Base-by-base conservation (phyloP, 2,888 invertebrate species). In the Tenthredo mesomela region DNA sequence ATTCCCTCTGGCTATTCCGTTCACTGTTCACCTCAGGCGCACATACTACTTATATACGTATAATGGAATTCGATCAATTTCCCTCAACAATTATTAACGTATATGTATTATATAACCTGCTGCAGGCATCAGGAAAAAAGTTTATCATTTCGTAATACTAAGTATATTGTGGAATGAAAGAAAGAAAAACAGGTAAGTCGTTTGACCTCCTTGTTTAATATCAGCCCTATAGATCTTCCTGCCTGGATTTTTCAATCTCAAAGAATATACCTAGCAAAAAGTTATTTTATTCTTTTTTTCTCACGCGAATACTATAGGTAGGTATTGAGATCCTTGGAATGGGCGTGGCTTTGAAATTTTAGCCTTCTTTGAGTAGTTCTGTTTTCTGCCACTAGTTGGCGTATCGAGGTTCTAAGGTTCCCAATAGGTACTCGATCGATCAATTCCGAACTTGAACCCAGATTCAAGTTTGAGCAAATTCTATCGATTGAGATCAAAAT, bases 61-160 rank as follows among this genome's bases (percentile, higher is more conserved):
- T 61, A 61, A 61, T 61, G 67, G 67, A 67, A 67, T 33, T 18
- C 67, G 67, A 67, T 67, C 18, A 67, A 67, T 67, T 67, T 67
- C 18, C 33, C 33, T 67, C 18, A 18, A 33, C 33, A 25, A 61
- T 67, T 33, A 67, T 67, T 67, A 33, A 29, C 29, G 29, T 29
- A 29, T 18, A 18, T 33, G 1, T 5, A 12, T 67, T 33, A 6
- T 5, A 12, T 67, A 67, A 15, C 12, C 5, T 7, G 12, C 5
- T 7, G 12, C 12, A 18, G 12, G 10, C 6, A 33, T 33, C 33
- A 6, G 67, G 29, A 29, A 29, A 65, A 65, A 65, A 65, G 21
- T 12, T 21, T 12, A 12, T 65, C 65, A 29, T 65, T 25, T 58
- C 21, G 4, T 65, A 65, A 25, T 25, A 61, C 10, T 25, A n/a